Evolutionary conservation across 64 coral and sea anemone genomes (phyloP).

Genomic region (Pocillopora damicornis): DNA sequence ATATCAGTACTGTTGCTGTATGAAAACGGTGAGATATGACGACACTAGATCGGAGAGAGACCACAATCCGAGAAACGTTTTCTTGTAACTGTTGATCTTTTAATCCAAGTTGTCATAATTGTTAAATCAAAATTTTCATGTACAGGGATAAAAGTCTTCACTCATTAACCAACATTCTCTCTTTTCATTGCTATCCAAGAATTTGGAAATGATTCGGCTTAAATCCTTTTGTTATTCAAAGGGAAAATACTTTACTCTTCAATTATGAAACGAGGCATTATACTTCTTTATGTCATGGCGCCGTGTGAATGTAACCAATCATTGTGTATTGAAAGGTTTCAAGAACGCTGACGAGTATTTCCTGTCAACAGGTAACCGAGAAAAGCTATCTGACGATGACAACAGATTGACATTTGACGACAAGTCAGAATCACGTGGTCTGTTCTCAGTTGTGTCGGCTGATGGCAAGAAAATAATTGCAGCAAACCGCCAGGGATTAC

Average conservation of each 20-base stretch:
- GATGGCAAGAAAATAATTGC: background rate
- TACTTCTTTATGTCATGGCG: too few relatives aligned
- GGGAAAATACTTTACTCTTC: too few relatives aligned
- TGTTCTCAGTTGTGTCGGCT: slow-evolving; percentile 21
- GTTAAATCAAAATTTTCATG: too few relatives aligned
- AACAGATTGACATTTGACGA: slow-evolving; percentile 46
- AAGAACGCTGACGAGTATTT: background rate
- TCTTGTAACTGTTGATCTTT: too few relatives aligned
- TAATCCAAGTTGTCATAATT: too few relatives aligned
- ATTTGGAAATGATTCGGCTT: background rate
- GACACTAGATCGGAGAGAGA: too few relatives aligned
- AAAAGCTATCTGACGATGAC: slow-evolving; percentile 8
- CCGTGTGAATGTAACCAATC: too few relatives aligned
- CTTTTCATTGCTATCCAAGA: too few relatives aligned
- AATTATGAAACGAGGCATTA: too few relatives aligned
- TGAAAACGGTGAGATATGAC: slow-evolving; percentile 41
- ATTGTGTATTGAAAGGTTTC: background rate
- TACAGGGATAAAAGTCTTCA: too few relatives aligned
- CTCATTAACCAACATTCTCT: too few relatives aligned
- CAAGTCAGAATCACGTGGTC: slow-evolving; percentile 30
- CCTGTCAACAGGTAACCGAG: background rate
- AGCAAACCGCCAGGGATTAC: slow-evolving; percentile 38
- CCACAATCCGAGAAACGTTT: too few relatives aligned
- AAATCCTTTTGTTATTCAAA: background rate
- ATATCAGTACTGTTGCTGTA: slow-evolving; percentile 42